phyloP scores from a whole-genome alignment of 1,140 invertebrate species.

The Anoplolepis gracilipes region DNA sequence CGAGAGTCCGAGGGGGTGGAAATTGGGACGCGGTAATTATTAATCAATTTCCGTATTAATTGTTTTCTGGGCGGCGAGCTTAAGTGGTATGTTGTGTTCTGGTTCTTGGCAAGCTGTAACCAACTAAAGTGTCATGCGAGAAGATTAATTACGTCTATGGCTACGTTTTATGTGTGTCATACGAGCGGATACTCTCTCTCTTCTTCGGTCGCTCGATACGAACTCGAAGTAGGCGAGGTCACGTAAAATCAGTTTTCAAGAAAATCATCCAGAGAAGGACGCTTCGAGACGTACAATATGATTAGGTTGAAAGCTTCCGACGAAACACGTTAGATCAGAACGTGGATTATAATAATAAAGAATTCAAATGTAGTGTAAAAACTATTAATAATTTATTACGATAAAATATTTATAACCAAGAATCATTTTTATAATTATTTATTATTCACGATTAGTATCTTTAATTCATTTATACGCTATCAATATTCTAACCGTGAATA shows the following conservation, averaged over 20 bases:
- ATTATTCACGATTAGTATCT: background rate
- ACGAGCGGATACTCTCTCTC: conserved; percentile 62
- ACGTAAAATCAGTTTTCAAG: conserved; percentile 22
- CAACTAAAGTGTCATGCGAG: conserved; percentile 79
- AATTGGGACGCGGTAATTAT: conserved; percentile 78
- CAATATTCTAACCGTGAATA: background rate
- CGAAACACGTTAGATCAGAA: background rate
- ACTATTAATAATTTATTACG: background rate
- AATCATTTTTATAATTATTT: background rate
- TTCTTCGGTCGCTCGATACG: conserved; percentile 65
- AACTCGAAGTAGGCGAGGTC: conserved; percentile 50
- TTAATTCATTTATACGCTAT: background rate
- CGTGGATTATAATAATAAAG: background rate
- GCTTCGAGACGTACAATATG: background rate
- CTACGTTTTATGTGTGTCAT: conserved; percentile 73
- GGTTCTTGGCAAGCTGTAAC: conserved; percentile 76
- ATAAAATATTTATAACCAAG: too few species aligned
- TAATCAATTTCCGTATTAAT: conserved; percentile 83
- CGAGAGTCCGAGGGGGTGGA: conserved; percentile 56
- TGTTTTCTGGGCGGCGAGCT: conserved; percentile 77
- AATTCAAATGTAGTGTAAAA: background rate
- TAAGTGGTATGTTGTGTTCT: conserved; percentile 83
- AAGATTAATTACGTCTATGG: conserved; percentile 80
- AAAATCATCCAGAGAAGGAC: conserved; percentile 4
- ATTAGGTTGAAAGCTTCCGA: background rate